A percentile compares a stretch with the other conserved stretches of the same genome.
Conservation (phyloP, 2,113 vertebrate species). For the Pitta sordida region DNA sequence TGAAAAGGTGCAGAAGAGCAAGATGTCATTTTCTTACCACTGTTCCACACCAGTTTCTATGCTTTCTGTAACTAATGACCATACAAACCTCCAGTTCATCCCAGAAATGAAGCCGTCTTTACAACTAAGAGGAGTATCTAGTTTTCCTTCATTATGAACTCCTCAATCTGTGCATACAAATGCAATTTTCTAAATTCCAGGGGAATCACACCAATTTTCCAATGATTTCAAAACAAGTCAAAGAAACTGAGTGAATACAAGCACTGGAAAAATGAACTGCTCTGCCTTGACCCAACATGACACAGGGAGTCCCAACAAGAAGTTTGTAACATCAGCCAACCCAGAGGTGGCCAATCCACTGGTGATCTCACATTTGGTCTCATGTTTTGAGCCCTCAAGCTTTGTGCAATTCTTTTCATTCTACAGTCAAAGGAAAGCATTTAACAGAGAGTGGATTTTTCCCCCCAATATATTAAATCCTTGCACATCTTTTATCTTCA, state of each 20-base stretch:
- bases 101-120: not conserved
- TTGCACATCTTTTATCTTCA: not conserved
- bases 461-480: not conserved
- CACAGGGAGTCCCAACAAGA: not conserved
- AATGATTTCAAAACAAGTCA: constrained; percentile 6
- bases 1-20: not conserved
- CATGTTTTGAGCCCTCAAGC: not conserved
- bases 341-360: not conserved
- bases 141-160: not conserved
- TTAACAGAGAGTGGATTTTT: not conserved
- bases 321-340: not conserved
- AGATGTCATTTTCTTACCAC: not conserved
- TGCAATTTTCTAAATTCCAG: not conserved
- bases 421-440: not conserved
- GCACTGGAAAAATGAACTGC: not conserved
- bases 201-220: not conserved
- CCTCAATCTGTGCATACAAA: not conserved
- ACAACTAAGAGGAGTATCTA: not conserved
- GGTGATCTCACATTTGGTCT: not conserved
- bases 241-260: not conserved
- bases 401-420: not conserved
- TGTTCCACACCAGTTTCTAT: not conserved
- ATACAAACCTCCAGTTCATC: not conserved
- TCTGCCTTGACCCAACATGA: not conserved
- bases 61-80: not conserved